phyloP scores from a whole-genome alignment of 2,797 vertebrate species.

The Synanceia verrucosa region DNA sequence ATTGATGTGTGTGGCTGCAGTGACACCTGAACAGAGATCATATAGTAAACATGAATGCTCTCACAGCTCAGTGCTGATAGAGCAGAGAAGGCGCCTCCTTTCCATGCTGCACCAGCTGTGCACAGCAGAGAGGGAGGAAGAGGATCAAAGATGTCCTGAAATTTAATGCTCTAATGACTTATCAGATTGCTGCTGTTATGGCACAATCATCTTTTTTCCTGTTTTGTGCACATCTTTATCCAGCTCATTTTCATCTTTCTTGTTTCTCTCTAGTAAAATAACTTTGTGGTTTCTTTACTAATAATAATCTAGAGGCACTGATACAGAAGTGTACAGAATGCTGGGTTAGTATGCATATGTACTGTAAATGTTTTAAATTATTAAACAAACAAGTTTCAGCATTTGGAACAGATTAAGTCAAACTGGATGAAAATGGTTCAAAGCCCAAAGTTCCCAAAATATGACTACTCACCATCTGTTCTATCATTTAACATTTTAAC shows the following conservation, averaged over 20 bases:
- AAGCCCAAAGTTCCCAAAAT: neutral
- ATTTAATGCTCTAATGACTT: slow-evolving; percentile 8
- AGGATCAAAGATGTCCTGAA: slow-evolving; percentile 1
- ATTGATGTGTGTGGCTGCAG: too few species aligned
- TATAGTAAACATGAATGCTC: slow-evolving; percentile 10
- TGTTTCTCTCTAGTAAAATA: neutral
- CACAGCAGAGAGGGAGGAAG: neutral
- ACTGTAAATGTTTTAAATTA: neutral
- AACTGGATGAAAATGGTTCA: neutral
- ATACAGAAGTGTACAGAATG: neutral
- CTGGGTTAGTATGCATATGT: neutral
- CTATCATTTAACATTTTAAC: neutral
- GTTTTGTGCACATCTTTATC: neutral
- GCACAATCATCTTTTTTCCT: neutral
- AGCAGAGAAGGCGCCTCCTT: neutral
- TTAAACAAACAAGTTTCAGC: neutral
- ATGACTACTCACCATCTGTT: neutral
- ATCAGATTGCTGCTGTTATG: neutral
- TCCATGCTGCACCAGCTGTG: slow-evolving; percentile 13
- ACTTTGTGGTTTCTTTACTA: neutral
- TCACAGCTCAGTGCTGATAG: neutral
- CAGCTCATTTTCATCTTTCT: neutral
- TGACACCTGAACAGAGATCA: slow-evolving; percentile 20
- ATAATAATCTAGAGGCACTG: neutral
- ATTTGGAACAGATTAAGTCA: neutral